Evolutionary conservation across 2,888 invertebrate genomes (phyloP).

Genomic region (Lobophora halterata): DNA sequence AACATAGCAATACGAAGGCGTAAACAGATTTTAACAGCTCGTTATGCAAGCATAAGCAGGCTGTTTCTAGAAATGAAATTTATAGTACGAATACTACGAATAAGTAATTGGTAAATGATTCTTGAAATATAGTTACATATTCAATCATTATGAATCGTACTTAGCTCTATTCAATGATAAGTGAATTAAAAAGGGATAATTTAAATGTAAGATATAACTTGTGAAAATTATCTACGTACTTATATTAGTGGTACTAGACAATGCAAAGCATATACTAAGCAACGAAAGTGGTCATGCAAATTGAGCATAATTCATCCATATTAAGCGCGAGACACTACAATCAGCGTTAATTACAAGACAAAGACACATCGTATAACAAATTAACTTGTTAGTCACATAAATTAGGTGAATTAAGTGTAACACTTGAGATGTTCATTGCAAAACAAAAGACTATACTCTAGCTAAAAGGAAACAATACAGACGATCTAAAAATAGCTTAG

Average conservation of each 20-base stretch:
- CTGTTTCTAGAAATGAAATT: too few species aligned
- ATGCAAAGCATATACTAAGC: background rate
- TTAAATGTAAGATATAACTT: too few species aligned
- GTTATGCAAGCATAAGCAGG: slow-evolving; percentile 13
- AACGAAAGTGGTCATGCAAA: slow-evolving; percentile 11
- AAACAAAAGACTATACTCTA: slow-evolving; percentile 8
- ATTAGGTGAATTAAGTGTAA: slow-evolving; percentile 3
- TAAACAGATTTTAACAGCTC: slow-evolving; percentile 21
- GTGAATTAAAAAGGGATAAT: too few species aligned
- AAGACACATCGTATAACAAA: slow-evolving; percentile 23
- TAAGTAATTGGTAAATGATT: too few species aligned
- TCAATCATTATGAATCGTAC: too few species aligned
- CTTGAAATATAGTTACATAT: too few species aligned
- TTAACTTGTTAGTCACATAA: slow-evolving; percentile 13
- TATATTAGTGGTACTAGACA: too few species aligned
- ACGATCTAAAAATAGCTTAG: too few species aligned
- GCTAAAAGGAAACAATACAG: too few species aligned
- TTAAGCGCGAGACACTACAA: slow-evolving; percentile 15
- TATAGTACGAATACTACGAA: background rate
- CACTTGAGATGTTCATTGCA: slow-evolving; percentile 7
- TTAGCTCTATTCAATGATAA: too few species aligned
- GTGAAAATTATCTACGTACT: too few species aligned
- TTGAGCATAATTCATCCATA: slow-evolving; percentile 12
- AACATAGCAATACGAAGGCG: slow-evolving; percentile 19
- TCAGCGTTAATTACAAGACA: slow-evolving; percentile 27